Evolutionary conservation across 2,888 invertebrate species (phyloP), one percentile per base, ranked within the genome.

Genomic region (Synanthedon vespiformis): DNA sequence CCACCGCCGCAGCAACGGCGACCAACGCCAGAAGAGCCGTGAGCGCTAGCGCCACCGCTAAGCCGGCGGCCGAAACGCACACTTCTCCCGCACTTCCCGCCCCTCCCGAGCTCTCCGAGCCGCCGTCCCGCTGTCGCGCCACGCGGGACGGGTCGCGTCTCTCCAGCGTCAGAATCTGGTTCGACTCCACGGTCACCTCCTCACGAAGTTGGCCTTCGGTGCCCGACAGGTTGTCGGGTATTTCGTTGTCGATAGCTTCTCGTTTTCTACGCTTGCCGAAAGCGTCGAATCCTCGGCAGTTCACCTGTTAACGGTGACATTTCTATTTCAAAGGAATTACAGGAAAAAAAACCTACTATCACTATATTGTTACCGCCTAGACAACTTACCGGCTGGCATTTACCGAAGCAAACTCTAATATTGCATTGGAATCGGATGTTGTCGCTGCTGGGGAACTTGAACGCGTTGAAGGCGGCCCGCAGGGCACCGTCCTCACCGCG

Each of bases 341-440:
- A n/a, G n/a, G n/a, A n/a, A n/a, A n/a, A n/a, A n/a, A n/a, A n/a
- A n/a, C n/a, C n/a, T n/a, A n/a, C n/a, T n/a, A n/a, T n/a, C n/a
- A n/a, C n/a, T n/a, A n/a, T n/a, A 11, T 48, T 13, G 34, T 34
- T 10, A 34, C 0, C 34, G 34, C 34, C 34, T 6, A 34, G 34
- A 34, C 8, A 10, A 50, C 92, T 90, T 85, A 94, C 96, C 65
- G 97, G 96, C 89, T 96, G 97, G 76, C 97, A 97, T 84, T 93
- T 94, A 74, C 96, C 96, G 72, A 97, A 97, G 89, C 97, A 97
- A 10, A 97, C 96, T 56, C 96, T 90, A 66, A 97, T 96, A 77
- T 97, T 97, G 77, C 97, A 97, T 79, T 97, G 97, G 94, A 97
- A 97, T 79, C 95, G 88, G 65, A 97, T 95, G 70, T 95, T 96